phyloP scores from a whole-genome alignment of 1,140 invertebrate genomes.

The Pseudoatta argentina region DNA sequence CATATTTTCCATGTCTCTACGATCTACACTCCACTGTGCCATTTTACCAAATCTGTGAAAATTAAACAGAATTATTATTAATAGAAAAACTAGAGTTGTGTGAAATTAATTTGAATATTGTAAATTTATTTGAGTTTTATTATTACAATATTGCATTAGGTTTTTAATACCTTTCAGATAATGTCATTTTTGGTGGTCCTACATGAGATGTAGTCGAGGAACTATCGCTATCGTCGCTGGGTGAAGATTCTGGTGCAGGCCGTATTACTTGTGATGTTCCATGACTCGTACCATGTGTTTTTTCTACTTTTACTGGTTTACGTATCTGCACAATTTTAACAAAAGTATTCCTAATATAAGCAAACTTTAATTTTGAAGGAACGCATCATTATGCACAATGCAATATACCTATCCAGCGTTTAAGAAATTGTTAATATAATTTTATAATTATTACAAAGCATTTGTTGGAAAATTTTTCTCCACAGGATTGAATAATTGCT shows the following conservation, averaged over 20 bases:
- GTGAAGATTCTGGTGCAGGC: constrained; percentile 83
- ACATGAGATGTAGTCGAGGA: constrained; percentile 85
- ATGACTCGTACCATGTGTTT: constrained; percentile 80
- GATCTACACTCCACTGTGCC: constrained; percentile 94
- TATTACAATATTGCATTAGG: background rate
- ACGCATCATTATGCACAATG: background rate
- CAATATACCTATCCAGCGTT: background rate
- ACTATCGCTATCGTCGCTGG: constrained; percentile 85
- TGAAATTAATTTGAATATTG: background rate
- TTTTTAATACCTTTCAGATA: constrained; percentile 85
- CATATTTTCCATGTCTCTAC: constrained; percentile 93
- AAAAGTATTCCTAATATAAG: background rate
- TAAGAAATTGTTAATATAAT: background rate
- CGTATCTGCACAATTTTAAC: constrained; percentile 80
- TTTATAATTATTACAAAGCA: background rate
- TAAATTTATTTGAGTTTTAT: constrained; percentile 26
- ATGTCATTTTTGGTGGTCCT: constrained; percentile 86
- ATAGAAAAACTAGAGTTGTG: background rate
- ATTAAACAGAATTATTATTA: background rate
- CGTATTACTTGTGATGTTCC: constrained; percentile 79
- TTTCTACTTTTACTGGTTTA: constrained; percentile 85
- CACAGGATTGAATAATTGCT: background rate
- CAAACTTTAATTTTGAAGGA: background rate
- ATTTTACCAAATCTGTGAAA: constrained; percentile 93
- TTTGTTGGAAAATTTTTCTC: background rate